Conservation (phyloP, 2,797 vertebrate genomes). For the Xenentodon cancila region DNA sequence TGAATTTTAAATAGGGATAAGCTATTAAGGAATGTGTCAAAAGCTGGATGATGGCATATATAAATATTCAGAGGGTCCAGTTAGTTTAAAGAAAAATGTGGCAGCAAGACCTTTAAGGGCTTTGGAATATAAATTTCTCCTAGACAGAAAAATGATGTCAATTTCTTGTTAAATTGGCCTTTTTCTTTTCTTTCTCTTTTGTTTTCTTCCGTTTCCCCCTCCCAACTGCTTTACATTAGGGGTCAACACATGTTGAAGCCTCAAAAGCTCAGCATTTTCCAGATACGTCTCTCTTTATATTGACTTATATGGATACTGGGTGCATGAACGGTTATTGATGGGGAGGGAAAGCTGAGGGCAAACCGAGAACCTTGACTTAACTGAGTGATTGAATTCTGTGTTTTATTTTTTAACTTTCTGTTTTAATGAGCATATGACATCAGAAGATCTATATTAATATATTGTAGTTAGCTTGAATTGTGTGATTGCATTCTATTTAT, state of each 20-base stretch:
- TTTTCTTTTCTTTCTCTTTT: conserved; percentile 1
- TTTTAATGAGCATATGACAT: conserved; percentile 87
- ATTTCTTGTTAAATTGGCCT: conserved; percentile 63
- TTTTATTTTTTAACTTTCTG: conserved; percentile 50
- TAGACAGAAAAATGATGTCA: conserved; percentile 71
- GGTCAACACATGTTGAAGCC: conserved; percentile 61
- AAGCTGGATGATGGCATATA: conserved; percentile 36
- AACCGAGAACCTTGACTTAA: conserved; percentile 73
- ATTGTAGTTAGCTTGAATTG: conserved; percentile 91
- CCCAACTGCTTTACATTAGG: conserved; percentile 43
- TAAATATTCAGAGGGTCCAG: conserved; percentile 38
- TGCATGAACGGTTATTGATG: conserved; percentile 77
- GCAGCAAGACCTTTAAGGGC: conserved; percentile 68
- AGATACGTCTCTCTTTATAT: conserved; percentile 78
- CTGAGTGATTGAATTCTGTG: conserved; percentile 77
- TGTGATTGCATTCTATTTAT: conserved; percentile 89
- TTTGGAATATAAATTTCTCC: conserved; percentile 58
- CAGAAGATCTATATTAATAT: conserved; percentile 92
- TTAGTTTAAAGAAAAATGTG: conserved; percentile 27
- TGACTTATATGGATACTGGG: conserved; percentile 78
- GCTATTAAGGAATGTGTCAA: conserved; percentile 53
- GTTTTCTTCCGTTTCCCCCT: conserved; percentile 1
- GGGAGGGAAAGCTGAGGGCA: conserved; percentile 48
- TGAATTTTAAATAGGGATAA: conserved; percentile 50
- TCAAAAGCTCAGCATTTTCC: conserved; percentile 69